Percentiles rank a stretch among this genome's conserved stretches.
Evolutionary conservation across 2,113 vertebrate species (phyloP).

Genomic region (Scolopax mira): DNA sequence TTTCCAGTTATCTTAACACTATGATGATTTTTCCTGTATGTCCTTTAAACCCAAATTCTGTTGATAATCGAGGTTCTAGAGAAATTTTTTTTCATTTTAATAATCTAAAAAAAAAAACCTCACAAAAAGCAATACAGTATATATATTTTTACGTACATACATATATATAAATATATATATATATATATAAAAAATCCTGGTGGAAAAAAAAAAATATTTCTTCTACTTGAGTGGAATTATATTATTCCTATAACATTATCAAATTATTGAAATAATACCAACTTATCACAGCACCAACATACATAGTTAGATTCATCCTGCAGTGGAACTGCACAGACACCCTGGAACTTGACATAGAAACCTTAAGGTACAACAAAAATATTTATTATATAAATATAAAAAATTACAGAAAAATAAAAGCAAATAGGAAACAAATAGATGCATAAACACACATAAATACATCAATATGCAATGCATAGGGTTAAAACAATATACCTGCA

Average conservation of each 20-base stretch:
- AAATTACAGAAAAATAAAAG: background rate
- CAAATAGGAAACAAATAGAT: fast-evolving
- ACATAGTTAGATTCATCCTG: background rate
- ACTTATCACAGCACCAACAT: background rate
- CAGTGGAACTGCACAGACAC: background rate
- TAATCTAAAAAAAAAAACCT: background rate
- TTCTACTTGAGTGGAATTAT: background rate
- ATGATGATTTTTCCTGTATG: background rate
- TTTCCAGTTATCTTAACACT: background rate
- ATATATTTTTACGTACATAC: background rate
- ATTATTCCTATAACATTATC: background rate
- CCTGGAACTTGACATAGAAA: background rate
- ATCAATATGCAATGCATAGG: fast-evolving
- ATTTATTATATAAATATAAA: background rate
- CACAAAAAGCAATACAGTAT: background rate
- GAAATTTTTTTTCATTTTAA: background rate
- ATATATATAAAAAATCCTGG: background rate
- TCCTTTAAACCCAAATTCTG: too few species aligned
- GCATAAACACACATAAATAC: fast-evolving
- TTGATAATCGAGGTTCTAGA: background rate
- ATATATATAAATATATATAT: too few species aligned
- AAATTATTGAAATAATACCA: background rate
- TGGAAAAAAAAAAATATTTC: background rate
- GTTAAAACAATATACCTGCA: constrained; percentile 78
- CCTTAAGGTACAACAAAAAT: background rate